Conservation (phyloP, 2,888 invertebrate species). For the Cheilosia pagana region DNA sequence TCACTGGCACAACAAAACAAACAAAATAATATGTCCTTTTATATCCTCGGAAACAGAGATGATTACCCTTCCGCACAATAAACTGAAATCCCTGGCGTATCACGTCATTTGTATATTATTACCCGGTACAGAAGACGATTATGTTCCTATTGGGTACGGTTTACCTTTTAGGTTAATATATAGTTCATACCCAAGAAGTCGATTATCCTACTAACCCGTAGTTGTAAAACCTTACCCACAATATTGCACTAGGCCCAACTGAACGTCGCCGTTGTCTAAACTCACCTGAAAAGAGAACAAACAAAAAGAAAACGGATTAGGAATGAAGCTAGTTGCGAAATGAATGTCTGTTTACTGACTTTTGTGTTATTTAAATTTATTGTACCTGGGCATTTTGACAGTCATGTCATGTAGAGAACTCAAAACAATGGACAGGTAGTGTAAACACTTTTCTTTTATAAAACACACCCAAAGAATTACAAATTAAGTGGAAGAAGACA, state of each 20-base stretch:
- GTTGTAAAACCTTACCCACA: slow-evolving; percentile 9
- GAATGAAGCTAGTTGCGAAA: too few relatives aligned
- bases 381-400: slow-evolving; percentile 1
- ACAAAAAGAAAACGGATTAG: background rate
- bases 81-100: slow-evolving; percentile 51
- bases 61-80: slow-evolving; percentile 46
- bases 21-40: slow-evolving; percentile 29
- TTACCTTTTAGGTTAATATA: slow-evolving; percentile 44
- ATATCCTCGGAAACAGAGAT: slow-evolving; percentile 21
- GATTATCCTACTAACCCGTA: slow-evolving; percentile 35
- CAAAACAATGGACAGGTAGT: background rate
- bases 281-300: slow-evolving; percentile 57
- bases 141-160: slow-evolving; percentile 39
- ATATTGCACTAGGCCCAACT: background rate
- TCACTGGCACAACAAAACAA: slow-evolving; percentile 1
- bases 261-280: too few relatives aligned
- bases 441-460: slow-evolving; percentile 42
- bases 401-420: background rate
- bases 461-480: slow-evolving; percentile 62
- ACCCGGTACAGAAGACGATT: slow-evolving; percentile 51
- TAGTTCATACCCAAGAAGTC: slow-evolving; percentile 37
- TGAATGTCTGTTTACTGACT: background rate
- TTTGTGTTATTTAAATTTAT: background rate
- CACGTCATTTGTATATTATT: slow-evolving; percentile 48
- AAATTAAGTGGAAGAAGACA: slow-evolving; percentile 49